A percentile compares a stretch with the other conserved stretches of the same genome.
phyloP scores from a whole-genome alignment of 2,797 vertebrate genomes.

The Rhynchonycteris naso region DNA sequence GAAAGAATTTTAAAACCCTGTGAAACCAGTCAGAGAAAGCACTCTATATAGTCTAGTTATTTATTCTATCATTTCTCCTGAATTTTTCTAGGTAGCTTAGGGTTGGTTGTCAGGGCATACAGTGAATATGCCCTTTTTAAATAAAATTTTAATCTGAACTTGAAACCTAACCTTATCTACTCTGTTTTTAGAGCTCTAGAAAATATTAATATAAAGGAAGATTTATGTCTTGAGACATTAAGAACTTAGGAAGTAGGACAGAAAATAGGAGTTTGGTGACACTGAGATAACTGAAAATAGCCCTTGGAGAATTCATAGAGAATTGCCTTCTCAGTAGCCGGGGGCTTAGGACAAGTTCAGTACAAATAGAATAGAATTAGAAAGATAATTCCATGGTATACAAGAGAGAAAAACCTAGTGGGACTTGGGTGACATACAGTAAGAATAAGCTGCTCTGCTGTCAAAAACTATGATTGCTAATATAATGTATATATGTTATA shows the following conservation, averaged over 20 bases:
- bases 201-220: conserved; percentile 8
- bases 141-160: conserved; percentile 24
- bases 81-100: neutral
- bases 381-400: neutral
- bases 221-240: neutral
- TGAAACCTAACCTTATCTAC: neutral
- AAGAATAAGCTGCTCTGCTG: neutral
- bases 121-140: neutral
- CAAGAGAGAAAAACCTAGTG: neutral
- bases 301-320: neutral
- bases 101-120: neutral
- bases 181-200: neutral
- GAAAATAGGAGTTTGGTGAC: neutral
- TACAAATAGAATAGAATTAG: neutral
- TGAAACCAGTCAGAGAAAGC: too few species aligned
- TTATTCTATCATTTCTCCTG: neutral
- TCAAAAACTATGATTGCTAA: neutral
- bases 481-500: neutral
- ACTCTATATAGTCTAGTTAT: neutral
- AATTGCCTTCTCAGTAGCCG: neutral
- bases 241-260: neutral
- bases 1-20: neutral
- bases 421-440: neutral
- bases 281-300: neutral
- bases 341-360: neutral